phyloP scores from a whole-genome alignment of 2,113 vertebrate genomes.

The Eclectus roratus region DNA sequence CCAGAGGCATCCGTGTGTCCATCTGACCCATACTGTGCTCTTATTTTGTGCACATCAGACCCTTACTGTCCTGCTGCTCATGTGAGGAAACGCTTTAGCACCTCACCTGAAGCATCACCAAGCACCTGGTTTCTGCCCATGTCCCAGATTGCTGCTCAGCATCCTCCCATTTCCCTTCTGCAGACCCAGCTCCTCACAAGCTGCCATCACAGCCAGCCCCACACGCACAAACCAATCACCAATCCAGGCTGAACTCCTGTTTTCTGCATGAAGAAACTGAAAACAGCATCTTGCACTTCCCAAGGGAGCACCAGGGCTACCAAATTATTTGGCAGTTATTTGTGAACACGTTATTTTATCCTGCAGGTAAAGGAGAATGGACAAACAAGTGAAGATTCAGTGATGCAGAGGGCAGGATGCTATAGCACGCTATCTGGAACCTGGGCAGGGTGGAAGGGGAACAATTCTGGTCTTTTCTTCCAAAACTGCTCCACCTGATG shows the following conservation, averaged over 20 bases:
- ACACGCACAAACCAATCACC: neutral
- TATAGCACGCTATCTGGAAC: neutral
- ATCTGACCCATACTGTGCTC: neutral
- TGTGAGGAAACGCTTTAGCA: neutral
- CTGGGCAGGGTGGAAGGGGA: neutral
- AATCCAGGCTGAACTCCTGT: neutral
- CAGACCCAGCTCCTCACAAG: neutral
- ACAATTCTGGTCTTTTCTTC: neutral
- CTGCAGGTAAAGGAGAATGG: neutral
- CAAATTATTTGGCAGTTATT: neutral
- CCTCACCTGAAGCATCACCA: neutral
- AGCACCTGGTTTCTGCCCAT: neutral
- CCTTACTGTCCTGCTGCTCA: neutral
- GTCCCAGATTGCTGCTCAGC: rapidly evolving
- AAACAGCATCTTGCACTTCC: neutral
- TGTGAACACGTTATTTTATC: rapidly evolving
- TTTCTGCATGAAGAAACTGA: neutral
- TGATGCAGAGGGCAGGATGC: neutral
- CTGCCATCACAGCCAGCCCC: neutral
- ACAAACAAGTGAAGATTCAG: neutral
- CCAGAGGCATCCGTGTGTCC: neutral
- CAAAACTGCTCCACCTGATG: slow-evolving; percentile 62
- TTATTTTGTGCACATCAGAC: neutral
- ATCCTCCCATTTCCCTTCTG: neutral
- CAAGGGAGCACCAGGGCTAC: neutral